Base-by-base conservation (phyloP, 1,140 invertebrate genomes). In the Drosophila littoralis region DNA sequence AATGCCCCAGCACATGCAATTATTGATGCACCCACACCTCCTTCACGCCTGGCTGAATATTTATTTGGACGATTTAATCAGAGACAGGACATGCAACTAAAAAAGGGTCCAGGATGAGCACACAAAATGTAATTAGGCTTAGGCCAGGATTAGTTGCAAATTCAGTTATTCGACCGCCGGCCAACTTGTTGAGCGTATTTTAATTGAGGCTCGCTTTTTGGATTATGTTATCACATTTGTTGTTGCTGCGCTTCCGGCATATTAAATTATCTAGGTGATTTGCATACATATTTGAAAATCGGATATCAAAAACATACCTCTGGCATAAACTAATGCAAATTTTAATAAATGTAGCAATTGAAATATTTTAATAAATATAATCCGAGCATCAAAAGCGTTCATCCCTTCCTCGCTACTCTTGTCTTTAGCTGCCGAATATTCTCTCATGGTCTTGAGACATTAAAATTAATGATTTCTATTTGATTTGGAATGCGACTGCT, bases 121-220 rank as follows among this genome's bases (percentile, higher is more conserved):
- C 50, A 68, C 79, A 70, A 83, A 79, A 88, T 75, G 77, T 88
- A 89, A 89, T 88, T 88, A 88, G 79, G 76, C 77, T 80, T 77
- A 77, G 63, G 28, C 59, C 48, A 10, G 66, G 69, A 83, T 88
- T 86, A 76, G 73, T 64, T 64, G 51, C 40, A 64, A 77, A 71
- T 82, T 79, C 58, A 70, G 52, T 75, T 74, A 77, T 72, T 71
- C 73, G 45, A 45, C 65, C 55, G 55, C 45, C 35, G 17, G 59
- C 22, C 67, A 71, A 75, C 67, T 68, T 75, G 73, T 75, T 75
- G 73, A 71, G 28, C 73, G 70, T 9, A 57, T 67, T 84, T 84
- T 84, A 80, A 80, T 84, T 83, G 76, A 67, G 63, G 81, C 55
- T 67, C 68, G 51, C 55, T 65, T 46, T 60, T 63, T 55, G 68